Conservation (phyloP, 1,140 invertebrate genomes). For the Diuraphis noxia region DNA sequence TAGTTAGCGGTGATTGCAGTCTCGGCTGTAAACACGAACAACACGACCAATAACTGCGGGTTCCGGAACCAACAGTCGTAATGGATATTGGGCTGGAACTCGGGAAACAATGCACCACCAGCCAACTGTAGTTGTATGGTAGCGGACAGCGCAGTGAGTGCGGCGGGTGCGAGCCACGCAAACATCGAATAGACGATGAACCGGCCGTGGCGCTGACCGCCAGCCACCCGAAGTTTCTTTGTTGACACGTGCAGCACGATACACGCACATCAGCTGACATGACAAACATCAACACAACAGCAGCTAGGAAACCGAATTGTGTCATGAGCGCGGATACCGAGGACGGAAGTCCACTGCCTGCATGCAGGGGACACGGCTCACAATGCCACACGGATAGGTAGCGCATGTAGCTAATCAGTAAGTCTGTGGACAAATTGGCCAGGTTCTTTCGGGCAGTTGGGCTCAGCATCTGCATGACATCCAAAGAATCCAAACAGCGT, state of each 20-base stretch:
- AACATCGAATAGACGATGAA: conserved; percentile 43
- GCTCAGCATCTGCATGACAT: not conserved
- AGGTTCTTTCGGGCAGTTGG: conserved; percentile 27
- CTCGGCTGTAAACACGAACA: conserved; percentile 44
- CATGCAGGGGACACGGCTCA: not conserved
- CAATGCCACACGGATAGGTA: not conserved
- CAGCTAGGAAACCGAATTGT: conserved; percentile 47
- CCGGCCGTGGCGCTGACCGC: not conserved
- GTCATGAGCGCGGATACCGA: not conserved
- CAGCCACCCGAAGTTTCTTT: not conserved
- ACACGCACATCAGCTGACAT: conserved; percentile 48
- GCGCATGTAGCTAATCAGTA: conserved; percentile 31
- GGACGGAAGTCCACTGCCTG: not conserved
- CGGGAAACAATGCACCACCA: not conserved
- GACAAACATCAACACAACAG: conserved; percentile 46
- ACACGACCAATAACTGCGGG: conserved; percentile 30
- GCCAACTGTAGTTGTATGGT: not conserved
- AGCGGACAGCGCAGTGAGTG: not conserved
- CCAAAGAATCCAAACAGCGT: not conserved
- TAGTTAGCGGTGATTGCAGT: conserved; percentile 16
- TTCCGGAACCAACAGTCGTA: conserved; percentile 50
- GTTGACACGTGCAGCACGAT: conserved; percentile 18
- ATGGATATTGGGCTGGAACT: conserved; percentile 20
- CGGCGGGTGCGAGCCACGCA: conserved; percentile 36
- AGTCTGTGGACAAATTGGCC: not conserved